Evolutionary conservation across 2,888 invertebrate species (phyloP), one percentile per base, ranked within the genome.

Genomic region (Antheraea yamamai): DNA sequence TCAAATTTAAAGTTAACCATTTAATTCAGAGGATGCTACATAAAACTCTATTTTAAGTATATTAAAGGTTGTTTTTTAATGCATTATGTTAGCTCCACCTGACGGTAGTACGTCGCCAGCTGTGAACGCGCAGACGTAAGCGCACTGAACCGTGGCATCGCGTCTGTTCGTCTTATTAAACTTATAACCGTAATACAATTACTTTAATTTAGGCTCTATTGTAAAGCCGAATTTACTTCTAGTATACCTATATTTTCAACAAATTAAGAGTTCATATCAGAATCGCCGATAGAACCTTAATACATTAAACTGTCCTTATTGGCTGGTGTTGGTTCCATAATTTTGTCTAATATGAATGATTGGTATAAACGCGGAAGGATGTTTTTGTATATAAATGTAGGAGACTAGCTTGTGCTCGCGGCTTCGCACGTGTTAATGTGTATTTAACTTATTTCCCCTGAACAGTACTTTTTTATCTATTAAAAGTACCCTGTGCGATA

Each of bases 81-180:
- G 26, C 4, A 2, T 16, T 26, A 26, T 14, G 16, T 66, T 20
- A 30, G 16, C 10, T 30, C 6, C 14, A 66, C 26, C 26, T 66
- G 64, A 66, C 30, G 64, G 8, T 66, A 61, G 58, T 30, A 3
- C 30, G 6, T 30, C 26, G 30, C 64, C 64, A 66, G 64, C 64
- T 66, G 64, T 66, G 64, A 30, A 26, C 64, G 30, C 64, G 30
- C 64, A 66, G 64, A 30, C 64, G 30, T 66, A 66, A 66, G 16
- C 30, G 14, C 30, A 30, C 14, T 66, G 64, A 30, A 30, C 0
- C 30, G 64, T 16, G 64, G 26, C 64, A 8, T 12, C 64, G 10
- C 26, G 64, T 16, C 64, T 16, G 64, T 66, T 26, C 12, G 64
- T 14, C 64, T 66, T 66, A 30, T 66, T 30, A 30, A 66, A 66